Evolutionary conservation across 1,140 invertebrate genomes (phyloP), one percentile per base, ranked within the genome.

Genomic region (Colletes latitarsis): DNA sequence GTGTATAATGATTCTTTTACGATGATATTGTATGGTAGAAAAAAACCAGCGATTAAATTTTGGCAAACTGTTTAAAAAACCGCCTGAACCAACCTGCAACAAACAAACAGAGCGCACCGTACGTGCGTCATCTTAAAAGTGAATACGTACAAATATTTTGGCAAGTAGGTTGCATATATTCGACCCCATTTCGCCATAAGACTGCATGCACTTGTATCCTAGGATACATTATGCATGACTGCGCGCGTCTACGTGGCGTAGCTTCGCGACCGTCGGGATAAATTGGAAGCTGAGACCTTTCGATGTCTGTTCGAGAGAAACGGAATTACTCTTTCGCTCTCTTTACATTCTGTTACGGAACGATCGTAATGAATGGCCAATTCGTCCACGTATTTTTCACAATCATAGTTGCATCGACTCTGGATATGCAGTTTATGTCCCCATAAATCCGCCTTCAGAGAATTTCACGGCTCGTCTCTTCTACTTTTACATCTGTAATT

Each of bases 181-280:
- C 17, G 41, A 49, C 10, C 39, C 4, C 12, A 53, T 5, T 17
- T 46, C 12, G 1, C 55, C 3, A 0, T 46, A 17, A 60, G 55
- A 46, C 70, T 46, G 10, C 62, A 6, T 43, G 12, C 41, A 41
- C 17, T 64, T 10, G 12, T 9, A 9, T 21, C 19, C 4, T 30
- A 4, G 15, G 58, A 73, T 73, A 49, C 71, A 73, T 73, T 73
- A 73, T 73, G 71, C 71, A 73, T 73, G 71, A 39, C 57, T 46
- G 21, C 19, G 6, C 19, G 5, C 21, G 43, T 8, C 39, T 52
- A 73, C 71, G 71, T 63, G 71, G 43, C 30, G 12, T 57, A 49
- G 43, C 1, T 3, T 17, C 12, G 21, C 30, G 21, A 52, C 19
- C 43, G 17, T 52, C 12, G n/a, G 43, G 72, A 63, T 64, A 64